Base-by-base conservation (phyloP, 23 tunicate species). In the Halocynthia roretzi region DNA sequence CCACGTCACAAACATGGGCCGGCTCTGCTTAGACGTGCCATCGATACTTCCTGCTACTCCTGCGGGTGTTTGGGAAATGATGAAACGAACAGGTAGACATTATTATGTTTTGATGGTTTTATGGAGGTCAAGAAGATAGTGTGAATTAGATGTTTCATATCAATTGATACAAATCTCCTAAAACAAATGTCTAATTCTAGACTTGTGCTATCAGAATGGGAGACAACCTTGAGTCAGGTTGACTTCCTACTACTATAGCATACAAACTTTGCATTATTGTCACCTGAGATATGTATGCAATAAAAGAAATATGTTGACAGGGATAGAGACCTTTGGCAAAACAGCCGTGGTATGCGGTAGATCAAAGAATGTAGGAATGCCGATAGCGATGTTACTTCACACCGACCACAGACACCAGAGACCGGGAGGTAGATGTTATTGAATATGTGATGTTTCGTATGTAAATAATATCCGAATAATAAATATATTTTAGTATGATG, bases 331-430 rank as follows among this genome's bases (percentile, higher is more conserved):
- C 7, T 88, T 88, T 81, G 99, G 84, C 17, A 88, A 88, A 78
- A 84, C 87, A 53, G 95, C 94, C 17, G 81, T 94, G 10, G 95
- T 94, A 7, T 88, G 91, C 68, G 99, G 99, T 15, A 54, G 99
- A 49, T 94, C 99, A 11, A 88, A 88, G 67, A 88, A 94, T 74
- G 95, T 87, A 51, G 99, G 99, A 0, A 88, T 94, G 95, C 99
- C 99, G 58, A 77, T 89, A 50, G 95, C 99, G 0, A 88, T 94
- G 91, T 71, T 94, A 17, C 50, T 94, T 10, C 99, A 92, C 76
- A 92, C 92, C 0, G 98, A 92, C 62, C 98, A 92, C 62, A 63
- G 92, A 10, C 98, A 92, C 68, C 92, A 92, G 75, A 83, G 98
- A 67, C 87, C 98, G 10, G 98, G 98, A 61, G 98, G 90, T 85